Percentiles rank a stretch among this genome's conserved stretches.
These are phyloP conservation scores for Anaspis maculata DNA, from an alignment of 2,888 invertebrate genomes.

Conservation along the genomic window DNA sequence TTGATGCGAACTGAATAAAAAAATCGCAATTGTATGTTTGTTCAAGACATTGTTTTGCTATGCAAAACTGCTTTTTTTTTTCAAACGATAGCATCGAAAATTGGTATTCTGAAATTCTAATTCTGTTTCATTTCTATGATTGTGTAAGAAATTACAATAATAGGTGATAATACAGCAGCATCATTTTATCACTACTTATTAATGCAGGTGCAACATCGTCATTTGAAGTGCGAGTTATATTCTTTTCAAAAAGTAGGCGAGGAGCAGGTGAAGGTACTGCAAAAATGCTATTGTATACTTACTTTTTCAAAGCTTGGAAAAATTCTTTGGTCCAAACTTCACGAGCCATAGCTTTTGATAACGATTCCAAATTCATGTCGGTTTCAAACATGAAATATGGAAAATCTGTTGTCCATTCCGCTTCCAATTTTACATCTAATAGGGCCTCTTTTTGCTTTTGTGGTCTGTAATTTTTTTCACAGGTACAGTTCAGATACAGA, in stretches of 20 bases:
- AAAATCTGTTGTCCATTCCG: slow-evolving; percentile 54
- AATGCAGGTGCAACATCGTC: too few relatives aligned
- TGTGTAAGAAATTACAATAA: too few relatives aligned
- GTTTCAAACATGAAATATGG: slow-evolving; percentile 66
- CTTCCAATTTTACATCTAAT: slow-evolving; percentile 52
- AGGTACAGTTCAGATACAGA: not conserved
- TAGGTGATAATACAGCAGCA: too few relatives aligned
- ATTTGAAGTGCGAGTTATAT: too few relatives aligned
- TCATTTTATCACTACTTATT: too few relatives aligned
- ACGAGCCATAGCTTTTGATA: slow-evolving; percentile 65
- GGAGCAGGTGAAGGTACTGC: slow-evolving; percentile 1
- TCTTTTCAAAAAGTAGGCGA: slow-evolving; percentile 4
- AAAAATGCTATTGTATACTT: slow-evolving; percentile 18
- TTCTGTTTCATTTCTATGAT: too few relatives aligned
- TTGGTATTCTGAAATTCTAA: too few relatives aligned
- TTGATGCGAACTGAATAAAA: slow-evolving; percentile 71
- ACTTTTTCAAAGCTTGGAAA: slow-evolving; percentile 58
- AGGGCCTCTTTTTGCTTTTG: slow-evolving; percentile 43
- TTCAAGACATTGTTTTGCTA: too few relatives aligned
- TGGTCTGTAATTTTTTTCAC: slow-evolving; percentile 36
- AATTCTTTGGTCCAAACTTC: slow-evolving; percentile 66
- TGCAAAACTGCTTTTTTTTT: too few relatives aligned
- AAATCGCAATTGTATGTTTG: too few relatives aligned
- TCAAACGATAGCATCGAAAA: too few relatives aligned
- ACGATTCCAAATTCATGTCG: slow-evolving; percentile 54